Evolutionary conservation across 2,888 invertebrate species (phyloP).

Genomic region (Neelides folsomi): DNA sequence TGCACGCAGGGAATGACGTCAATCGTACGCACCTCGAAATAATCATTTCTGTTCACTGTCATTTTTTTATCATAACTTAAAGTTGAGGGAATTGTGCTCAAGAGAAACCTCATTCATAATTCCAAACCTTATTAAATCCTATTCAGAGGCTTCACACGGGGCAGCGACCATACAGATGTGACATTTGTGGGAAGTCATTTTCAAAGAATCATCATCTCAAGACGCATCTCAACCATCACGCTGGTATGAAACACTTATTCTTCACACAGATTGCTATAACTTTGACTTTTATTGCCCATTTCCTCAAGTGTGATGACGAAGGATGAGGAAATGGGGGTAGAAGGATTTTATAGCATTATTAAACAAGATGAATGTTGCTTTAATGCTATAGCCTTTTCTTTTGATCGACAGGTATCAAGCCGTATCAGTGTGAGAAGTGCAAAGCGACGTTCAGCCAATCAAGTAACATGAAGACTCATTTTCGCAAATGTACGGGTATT

Average conservation of each 20-base stretch:
- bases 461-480: slow-evolving; percentile 74
- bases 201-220: slow-evolving; percentile 40
- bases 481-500: slow-evolving; percentile 52
- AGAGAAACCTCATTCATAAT: no score
- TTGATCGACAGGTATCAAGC: not conserved
- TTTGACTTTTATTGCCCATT: not conserved
- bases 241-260: slow-evolving; percentile 21
- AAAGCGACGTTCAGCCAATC: slow-evolving; percentile 63
- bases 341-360: no score
- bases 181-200: slow-evolving; percentile 60
- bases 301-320: not conserved
- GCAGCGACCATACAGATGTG: slow-evolving; percentile 63
- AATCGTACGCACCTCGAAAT: no score
- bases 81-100: no score
- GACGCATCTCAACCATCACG: slow-evolving; percentile 33
- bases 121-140: not conserved
- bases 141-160: slow-evolving; percentile 61
- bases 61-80: no score
- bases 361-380: no score
- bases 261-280: not conserved
- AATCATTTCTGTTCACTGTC: no score
- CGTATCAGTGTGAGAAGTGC: slow-evolving; percentile 32
- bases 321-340: no score
- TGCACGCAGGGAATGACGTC: no score
- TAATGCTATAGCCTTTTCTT: no score